A percentile compares a stretch with the other conserved stretches of the same genome.
Conservation (phyloP, 2,888 invertebrate genomes). For the Drosophila maculinotata region DNA sequence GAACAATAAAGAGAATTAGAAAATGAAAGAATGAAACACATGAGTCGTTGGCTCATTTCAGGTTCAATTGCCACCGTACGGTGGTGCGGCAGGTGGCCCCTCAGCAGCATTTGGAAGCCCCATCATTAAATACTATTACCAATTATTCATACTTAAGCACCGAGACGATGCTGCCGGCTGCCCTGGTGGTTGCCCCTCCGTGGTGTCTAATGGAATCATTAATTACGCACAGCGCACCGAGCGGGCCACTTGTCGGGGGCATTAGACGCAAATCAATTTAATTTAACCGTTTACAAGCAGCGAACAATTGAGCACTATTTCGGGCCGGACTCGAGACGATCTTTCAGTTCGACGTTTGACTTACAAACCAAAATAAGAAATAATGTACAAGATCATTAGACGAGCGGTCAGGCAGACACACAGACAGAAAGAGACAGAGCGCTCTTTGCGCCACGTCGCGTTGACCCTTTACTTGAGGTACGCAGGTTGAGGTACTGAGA, state of each 20-base stretch:
- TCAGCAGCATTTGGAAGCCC: conserved; percentile 46
- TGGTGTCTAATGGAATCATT: conserved; percentile 81
- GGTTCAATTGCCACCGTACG: conserved; percentile 59
- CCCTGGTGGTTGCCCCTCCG: conserved; percentile 46
- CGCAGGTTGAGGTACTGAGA: conserved; percentile 15
- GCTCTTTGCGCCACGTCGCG: conserved; percentile 16
- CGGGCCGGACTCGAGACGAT: conserved; percentile 23
- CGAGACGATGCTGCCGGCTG: conserved; percentile 60
- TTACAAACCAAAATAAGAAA: conserved; percentile 42
- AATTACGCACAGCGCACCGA: conserved; percentile 69
- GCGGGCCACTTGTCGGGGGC: conserved; percentile 81
- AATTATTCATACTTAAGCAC: conserved; percentile 82
- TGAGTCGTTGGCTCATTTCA: conserved; percentile 38
- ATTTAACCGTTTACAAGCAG: conserved; percentile 79
- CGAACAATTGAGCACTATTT: conserved; percentile 49
- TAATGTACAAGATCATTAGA: conserved; percentile 78
- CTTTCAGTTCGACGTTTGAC: conserved; percentile 39
- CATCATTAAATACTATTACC: conserved; percentile 81
- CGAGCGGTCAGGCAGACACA: background rate
- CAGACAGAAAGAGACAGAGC: conserved; percentile 5
- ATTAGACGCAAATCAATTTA: conserved; percentile 82
- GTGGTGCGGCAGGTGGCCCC: conserved; percentile 65
- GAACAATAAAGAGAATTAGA: conserved; percentile 4
- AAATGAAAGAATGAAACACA: conserved; percentile 19
- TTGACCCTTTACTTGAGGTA: conserved; percentile 11